These are phyloP conservation scores for Scalopus aquaticus DNA, from an alignment of 2,113 vertebrate species.

Conservation along the genomic window DNA sequence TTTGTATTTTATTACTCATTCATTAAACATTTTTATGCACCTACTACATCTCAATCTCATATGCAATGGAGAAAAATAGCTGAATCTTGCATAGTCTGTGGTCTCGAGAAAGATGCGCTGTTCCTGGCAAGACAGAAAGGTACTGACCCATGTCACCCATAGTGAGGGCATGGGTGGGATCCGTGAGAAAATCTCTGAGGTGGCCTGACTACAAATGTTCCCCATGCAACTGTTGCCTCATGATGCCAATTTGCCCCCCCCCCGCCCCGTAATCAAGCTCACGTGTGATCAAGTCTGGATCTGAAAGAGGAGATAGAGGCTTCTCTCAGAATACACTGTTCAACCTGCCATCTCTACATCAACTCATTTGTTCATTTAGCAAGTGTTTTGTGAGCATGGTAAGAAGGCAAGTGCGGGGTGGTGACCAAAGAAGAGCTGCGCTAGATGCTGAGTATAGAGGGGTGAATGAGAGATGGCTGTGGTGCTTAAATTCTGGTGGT, in stretches of 20 bases:
- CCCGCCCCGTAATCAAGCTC: not conserved
- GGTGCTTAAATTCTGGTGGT: not conserved
- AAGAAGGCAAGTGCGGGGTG: not conserved
- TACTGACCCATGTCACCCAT: not conserved
- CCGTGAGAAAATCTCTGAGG: not conserved
- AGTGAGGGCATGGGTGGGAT: not conserved
- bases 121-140: not conserved
- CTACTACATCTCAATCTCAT: not conserved
- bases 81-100: not conserved
- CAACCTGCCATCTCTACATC: no score
- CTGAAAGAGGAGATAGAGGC: not conserved
- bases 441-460: not conserved
- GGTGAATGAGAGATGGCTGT: not conserved
- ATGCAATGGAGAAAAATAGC: not conserved
- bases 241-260: not conserved
- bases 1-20: not conserved
- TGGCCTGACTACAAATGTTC: not conserved
- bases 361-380: not conserved
- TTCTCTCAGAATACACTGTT: accelerated
- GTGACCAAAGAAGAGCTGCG: not conserved
- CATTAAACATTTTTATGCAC: not conserved
- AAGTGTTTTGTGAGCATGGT: not conserved
- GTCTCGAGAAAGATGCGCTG: not conserved
- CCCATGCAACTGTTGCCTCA: not conserved
- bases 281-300: not conserved